Evolutionary conservation across 2,797 vertebrate genomes (phyloP), one percentile per base, ranked within the genome.

Genomic region (Melanotaenia trifasciata): DNA sequence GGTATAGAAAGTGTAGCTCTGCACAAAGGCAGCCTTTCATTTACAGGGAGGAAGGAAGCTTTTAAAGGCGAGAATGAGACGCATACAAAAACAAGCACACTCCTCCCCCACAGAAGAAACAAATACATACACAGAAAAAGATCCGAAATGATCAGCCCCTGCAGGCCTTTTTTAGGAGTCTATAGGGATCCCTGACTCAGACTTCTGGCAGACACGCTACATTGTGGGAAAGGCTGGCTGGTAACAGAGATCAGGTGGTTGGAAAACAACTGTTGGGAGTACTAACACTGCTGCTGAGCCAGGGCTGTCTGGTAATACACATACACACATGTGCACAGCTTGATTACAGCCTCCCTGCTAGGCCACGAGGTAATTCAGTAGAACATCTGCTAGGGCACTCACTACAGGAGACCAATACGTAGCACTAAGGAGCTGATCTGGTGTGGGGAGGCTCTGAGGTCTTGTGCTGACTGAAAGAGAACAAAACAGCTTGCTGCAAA

Each of bases 321-420:
- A 62, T 24, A 68, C 22, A 64, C 73, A 72, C 72, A 40, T 50
- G 53, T 16, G 47, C 86, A 51, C 78, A 81, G 72, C 76, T 82
- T 85, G 86, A 89, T 89, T 89, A 90, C 81, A 70, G 78, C 53
- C 70, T 87, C 77, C 86, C 78, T 53, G 64, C 72, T 36, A 81
- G 35, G 72, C 66, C 58, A 70, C 59, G 82, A 86, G 81, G 68
- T 87, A 81, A 88, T 89, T 87, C 84, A 69, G 70, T 68, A 81
- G 40, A 91, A 90, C 90, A 91, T 92, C 91, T 92, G 90, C 90
- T 73, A 64, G 81, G 86, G 87, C 79, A 16, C 78, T 87, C 84
- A 35, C 81, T 64, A 78, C 71, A 63, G 74, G 88, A 85, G 62
- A 64, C 70, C 71, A 70, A 54, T 16, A 59, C 28, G 1, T 45